Base-by-base conservation (phyloP, 2,888 invertebrate species). In the Atrina japonica region DNA sequence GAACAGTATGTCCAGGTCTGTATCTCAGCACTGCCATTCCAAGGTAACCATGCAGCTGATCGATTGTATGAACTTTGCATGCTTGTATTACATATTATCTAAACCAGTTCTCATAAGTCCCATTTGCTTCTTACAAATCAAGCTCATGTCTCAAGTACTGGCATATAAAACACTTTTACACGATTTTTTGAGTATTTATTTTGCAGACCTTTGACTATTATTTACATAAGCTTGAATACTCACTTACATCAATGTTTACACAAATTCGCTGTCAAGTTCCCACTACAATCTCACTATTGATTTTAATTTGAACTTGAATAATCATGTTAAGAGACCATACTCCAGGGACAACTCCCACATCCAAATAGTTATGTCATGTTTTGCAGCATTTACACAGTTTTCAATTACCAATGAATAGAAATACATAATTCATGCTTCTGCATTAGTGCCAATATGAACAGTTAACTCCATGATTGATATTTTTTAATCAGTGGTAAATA, bases 251-350 rank as follows among this genome's bases (percentile, higher is more conserved):
- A 61, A 61, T 61, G 47, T 61, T 61, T 61, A 35, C 35, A 29
- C 49, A 43, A 49, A 29, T 61, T 61, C 49, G 30, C 35, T 30
- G 43, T 47, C 49, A 61, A 30, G 25, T 29, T 61, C 49, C 49
- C 61, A 49, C 43, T 61, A 49, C 29, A 61, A 61, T 49, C 29
- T 43, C 29, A 21, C 9, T 61, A 47, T 61, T 61, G 49, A 61
- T 61, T 61, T 23, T 49, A 47, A 61, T 47, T 35, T 45, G 30
- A 29, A 21, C 30, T 18, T 40, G 56, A 40, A 21, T 35, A 40
- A 18, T 56, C 56, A 30, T 40, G 35, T 21, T 21, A 35, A 35
- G 35, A 11, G 35, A 5, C 35, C 11, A 11, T 11, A 35, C 35
- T 35, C 6, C 11, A 35, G 35, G 35, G 35, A 35, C 5, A 35